Evolutionary conservation across 2,113 vertebrate genomes (phyloP), one percentile per base, ranked within the genome.

Genomic region (Protomyctophum bolini): DNA sequence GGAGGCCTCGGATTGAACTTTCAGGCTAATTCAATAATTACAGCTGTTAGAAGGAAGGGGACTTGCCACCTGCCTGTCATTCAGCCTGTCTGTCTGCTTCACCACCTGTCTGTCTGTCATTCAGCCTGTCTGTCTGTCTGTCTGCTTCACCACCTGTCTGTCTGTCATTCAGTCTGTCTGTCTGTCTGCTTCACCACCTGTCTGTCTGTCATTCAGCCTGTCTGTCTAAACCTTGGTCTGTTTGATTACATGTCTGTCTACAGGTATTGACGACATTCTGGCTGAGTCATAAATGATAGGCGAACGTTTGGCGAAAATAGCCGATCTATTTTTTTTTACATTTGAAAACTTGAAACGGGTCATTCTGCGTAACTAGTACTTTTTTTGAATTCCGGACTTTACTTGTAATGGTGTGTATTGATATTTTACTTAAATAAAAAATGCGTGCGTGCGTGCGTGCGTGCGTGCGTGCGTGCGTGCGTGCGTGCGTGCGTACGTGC

Each of bases 11-110:
- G 93, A 92, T 91, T 97, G 94, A 98, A 97, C 96, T 97, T 97
- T 93, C 88, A 94, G 94, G 90, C 94, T 97, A 97, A 97, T 98
- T 97, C 95, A 97, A 92, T 98, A 97, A 98, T 98, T 98, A 94
- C 93, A 94, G 94, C 94, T 94, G 89, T 94, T 81, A 15, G 58
- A 61, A 74, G 68, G 55, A 41, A 54, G 59, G 69, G 21, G 66
- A 66, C 68, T 55, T 61, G 47, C 11, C 29, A 59, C 74, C 33
- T 41, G 33, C 4, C 33, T 41, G 5, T 41, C 33, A 41, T 41
- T 41, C 33, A 41, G 33, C 69, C 61, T 58, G 81, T 83, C 80
- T 58, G 14, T 12, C 56, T 77, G 70, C 2, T 1, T 41, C 33
- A 33, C 33, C 33, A 33, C 33, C n/a, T n/a, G n/a, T n/a, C n/a